Percentiles rank a stretch among this genome's conserved stretches.
Conservation (phyloP, 2,113 vertebrate genomes). For the Chaetura pelagica region DNA sequence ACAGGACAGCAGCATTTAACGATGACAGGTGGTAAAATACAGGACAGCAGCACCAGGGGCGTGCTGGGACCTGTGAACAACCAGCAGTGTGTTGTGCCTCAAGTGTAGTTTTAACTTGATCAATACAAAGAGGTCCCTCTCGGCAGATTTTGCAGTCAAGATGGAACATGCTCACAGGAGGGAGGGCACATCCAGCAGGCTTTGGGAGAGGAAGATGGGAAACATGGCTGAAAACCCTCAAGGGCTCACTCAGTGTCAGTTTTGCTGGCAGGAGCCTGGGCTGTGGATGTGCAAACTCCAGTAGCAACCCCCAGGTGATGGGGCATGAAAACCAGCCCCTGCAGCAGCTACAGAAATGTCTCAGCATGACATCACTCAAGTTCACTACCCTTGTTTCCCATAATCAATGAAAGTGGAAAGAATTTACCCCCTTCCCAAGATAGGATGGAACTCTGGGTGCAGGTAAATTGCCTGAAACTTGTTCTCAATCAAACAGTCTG, state of each 20-base stretch:
- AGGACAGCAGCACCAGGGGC: not conserved
- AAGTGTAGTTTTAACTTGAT: not conserved
- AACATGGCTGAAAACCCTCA: not conserved
- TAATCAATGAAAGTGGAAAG: not conserved
- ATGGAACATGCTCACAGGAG: too few species aligned
- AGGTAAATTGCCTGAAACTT: not conserved
- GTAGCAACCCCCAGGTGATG: not conserved
- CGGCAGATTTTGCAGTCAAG: not conserved
- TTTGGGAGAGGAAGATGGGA: not conserved
- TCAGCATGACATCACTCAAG: accelerated
- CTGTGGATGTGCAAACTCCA: not conserved
- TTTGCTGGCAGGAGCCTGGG: not conserved
- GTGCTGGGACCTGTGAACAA: not conserved
- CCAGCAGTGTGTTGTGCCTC: accelerated
- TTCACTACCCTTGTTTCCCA: not conserved
- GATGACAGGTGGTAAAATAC: not conserved
- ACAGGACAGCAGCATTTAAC: not conserved
- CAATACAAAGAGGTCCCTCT: not conserved
- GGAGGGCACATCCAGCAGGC: not conserved
- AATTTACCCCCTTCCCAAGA: not conserved
- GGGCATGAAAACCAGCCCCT: not conserved
- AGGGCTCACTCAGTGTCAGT: accelerated
- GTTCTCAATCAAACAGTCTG: not conserved
- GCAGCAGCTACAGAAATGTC: not conserved
- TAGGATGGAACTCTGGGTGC: accelerated